A percentile compares a stretch with the other conserved stretches of the same genome.
These are phyloP conservation scores for Hyles lineata DNA, from an alignment of 2,888 invertebrate species.

Conservation along the genomic window DNA sequence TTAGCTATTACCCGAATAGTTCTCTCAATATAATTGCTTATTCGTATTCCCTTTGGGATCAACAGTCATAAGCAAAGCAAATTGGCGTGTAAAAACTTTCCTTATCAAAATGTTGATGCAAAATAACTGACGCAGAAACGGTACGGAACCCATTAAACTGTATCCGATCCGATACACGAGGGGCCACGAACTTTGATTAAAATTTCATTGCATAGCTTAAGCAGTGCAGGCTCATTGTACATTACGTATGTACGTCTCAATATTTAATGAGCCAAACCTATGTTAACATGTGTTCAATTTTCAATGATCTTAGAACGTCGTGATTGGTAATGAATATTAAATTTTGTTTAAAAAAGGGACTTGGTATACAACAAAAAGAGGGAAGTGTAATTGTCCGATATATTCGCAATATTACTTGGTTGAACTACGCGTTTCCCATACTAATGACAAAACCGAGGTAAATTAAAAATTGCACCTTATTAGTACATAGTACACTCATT, in stretches of 20 bases:
- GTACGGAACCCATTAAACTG: conserved; percentile 50
- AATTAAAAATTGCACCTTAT: neutral
- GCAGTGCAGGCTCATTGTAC: conserved; percentile 68
- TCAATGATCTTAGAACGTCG: conserved; percentile 41
- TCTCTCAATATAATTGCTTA: too few species aligned
- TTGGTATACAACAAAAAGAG: neutral
- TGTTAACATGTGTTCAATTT: conserved; percentile 58
- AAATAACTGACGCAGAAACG: conserved; percentile 55
- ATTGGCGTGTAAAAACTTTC: conserved; percentile 42
- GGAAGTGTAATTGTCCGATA: neutral
- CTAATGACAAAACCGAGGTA: conserved; percentile 22
- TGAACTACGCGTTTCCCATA: too few species aligned
- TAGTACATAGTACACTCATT: neutral
- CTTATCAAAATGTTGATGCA: conserved; percentile 39
- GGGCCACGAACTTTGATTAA: conserved; percentile 79
- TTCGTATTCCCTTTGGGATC: neutral
- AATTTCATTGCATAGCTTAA: conserved; percentile 78
- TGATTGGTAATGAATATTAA: conserved; percentile 46
- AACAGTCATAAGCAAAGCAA: conserved; percentile 39
- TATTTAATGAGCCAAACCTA: conserved; percentile 69
- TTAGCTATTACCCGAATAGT: too few species aligned
- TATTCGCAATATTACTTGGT: neutral
- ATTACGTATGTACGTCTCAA: conserved; percentile 68
- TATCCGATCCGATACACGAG: conserved; percentile 63
- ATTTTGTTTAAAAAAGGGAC: conserved; percentile 32